A percentile compares a stretch with the other conserved stretches of the same genome.
Conservation (phyloP, 1,140 invertebrate species). For the Heliconius hermathena region DNA sequence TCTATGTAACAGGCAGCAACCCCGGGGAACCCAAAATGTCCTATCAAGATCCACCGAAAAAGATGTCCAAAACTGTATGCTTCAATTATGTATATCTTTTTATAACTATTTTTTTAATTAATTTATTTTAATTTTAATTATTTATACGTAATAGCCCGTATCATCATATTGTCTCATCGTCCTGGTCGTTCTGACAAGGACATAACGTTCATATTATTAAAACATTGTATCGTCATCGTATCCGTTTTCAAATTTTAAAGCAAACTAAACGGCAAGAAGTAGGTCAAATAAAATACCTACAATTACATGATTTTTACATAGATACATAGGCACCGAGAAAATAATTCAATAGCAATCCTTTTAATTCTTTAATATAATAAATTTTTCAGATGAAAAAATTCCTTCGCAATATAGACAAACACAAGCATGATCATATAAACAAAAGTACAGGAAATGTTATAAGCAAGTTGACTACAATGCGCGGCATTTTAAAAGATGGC, state of each 20-base stretch:
- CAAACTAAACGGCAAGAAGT: too few relatives aligned
- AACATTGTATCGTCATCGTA: too few relatives aligned
- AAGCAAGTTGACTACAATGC: constrained; percentile 68
- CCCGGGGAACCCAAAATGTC: constrained; percentile 76
- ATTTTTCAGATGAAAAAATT: constrained; percentile 72
- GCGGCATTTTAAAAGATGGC: constrained; percentile 72
- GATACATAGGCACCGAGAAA: too few relatives aligned
- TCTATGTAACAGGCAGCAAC: constrained; percentile 73
- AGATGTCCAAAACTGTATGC: constrained; percentile 70
- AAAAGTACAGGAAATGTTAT: constrained; percentile 64
- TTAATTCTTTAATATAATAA: background rate
- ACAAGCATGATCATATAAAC: constrained; percentile 63
- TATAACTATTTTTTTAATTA: background rate
- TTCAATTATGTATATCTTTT: constrained; percentile 4
- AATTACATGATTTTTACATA: too few relatives aligned
- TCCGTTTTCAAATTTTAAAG: too few relatives aligned
- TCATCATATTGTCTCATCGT: too few relatives aligned
- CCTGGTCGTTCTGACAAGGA: too few relatives aligned
- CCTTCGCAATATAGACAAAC: constrained; percentile 73
- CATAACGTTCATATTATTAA: too few relatives aligned
- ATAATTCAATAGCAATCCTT: too few relatives aligned
- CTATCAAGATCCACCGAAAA: constrained; percentile 71
- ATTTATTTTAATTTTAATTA: background rate
- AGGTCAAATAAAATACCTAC: too few relatives aligned
- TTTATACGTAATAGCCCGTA: background rate